Percentiles rank a stretch among this genome's conserved stretches.
These are phyloP conservation scores for Phyto melanocephala DNA, from an alignment of 2,888 invertebrate species.

Conservation along the genomic window DNA sequence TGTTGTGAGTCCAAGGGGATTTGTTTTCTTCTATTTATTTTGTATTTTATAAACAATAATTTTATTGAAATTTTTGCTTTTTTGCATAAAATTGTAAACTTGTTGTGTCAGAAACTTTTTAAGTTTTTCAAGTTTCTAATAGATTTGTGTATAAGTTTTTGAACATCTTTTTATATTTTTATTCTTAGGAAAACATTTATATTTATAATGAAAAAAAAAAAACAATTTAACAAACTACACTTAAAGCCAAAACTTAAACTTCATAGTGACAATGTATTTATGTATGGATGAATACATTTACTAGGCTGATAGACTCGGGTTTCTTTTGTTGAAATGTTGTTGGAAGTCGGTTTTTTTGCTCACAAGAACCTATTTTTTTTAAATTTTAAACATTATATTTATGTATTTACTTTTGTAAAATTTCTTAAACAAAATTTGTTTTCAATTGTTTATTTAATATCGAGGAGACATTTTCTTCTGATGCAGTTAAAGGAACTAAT, in stretches of 20 bases:
- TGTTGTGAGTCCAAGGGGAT: slow-evolving; percentile 51
- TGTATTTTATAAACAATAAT: slow-evolving; percentile 6
- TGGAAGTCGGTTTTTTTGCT: no score
- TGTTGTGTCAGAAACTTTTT: slow-evolving; percentile 42
- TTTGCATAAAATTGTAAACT: slow-evolving; percentile 34
- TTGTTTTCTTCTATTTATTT: not conserved
- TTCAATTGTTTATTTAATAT: no score
- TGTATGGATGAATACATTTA: no score
- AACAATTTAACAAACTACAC: not conserved
- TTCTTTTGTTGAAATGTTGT: no score
- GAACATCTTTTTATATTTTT: not conserved
- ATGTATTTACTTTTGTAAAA: no score
- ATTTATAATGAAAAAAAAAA: not conserved
- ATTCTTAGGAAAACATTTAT: not conserved
- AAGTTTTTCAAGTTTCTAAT: slow-evolving; percentile 29
- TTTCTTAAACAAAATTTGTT: no score
- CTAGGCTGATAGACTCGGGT: no score
- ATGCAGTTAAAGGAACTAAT: no score
- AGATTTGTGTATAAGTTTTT: slow-evolving; percentile 19
- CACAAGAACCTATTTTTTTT: no score
- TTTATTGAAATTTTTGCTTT: slow-evolving; percentile 5
- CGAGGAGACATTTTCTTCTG: no score
- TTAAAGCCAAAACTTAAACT: not conserved
- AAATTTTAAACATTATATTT: no score
- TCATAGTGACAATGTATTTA: no score